phyloP scores from a whole-genome alignment of 1,140 invertebrate species.

The Drosophila lini region DNA sequence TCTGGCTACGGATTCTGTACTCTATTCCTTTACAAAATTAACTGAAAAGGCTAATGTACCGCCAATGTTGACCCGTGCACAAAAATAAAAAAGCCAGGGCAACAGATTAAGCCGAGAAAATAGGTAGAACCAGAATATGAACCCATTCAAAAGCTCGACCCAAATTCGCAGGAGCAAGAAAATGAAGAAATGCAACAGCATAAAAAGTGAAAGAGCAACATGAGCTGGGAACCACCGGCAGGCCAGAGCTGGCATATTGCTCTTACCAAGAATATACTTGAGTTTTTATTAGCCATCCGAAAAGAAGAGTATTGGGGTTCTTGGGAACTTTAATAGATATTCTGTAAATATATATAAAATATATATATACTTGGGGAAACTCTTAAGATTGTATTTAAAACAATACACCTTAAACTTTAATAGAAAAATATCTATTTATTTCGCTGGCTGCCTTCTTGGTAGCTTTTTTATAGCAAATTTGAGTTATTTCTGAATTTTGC shows the following conservation, averaged over 20 bases:
- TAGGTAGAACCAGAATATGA: conserved; percentile 33
- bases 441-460: not conserved
- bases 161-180: conserved; percentile 42
- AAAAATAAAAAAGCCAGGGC: conserved; percentile 25
- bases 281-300: conserved; percentile 7
- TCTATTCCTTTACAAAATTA: conserved; percentile 43
- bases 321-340: not conserved
- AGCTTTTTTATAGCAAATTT: not conserved
- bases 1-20: not conserved
- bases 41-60: conserved; percentile 51
- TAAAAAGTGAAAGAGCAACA: conserved; percentile 34
- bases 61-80: conserved; percentile 48
- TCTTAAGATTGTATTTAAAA: not conserved
- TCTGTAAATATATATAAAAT: not conserved
- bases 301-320: conserved; percentile 12
- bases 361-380: not conserved
- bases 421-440: too few species aligned
- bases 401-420: not conserved
- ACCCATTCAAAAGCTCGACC: conserved; percentile 39
- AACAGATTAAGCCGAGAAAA: conserved; percentile 11
- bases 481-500: not conserved
- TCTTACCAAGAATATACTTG: conserved; percentile 33
- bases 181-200: conserved; percentile 69
- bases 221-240: conserved; percentile 26
- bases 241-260: conserved; percentile 14